A percentile compares a stretch with the other conserved stretches of the same genome.
Conservation (phyloP, 2,888 invertebrate species). For the Lissonota sp. region DNA sequence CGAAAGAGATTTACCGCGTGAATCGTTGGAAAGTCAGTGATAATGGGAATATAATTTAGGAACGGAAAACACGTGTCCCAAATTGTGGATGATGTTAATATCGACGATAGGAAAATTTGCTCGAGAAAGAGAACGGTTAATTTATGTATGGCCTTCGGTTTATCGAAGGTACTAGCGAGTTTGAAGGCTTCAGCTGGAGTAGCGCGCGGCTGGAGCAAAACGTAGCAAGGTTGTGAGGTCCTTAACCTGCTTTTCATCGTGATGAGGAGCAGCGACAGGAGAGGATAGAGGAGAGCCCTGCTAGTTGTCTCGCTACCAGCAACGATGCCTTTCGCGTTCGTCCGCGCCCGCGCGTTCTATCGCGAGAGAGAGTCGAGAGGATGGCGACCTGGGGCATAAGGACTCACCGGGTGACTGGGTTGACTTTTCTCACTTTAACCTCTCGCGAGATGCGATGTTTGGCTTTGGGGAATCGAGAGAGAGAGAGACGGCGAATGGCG, state of each 20-base stretch:
- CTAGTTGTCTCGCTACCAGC: slow-evolving; percentile 57
- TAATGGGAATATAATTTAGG: no score
- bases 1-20: no score
- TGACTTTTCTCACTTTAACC: slow-evolving; percentile 84
- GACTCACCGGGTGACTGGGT: slow-evolving; percentile 81
- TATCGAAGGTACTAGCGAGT: background rate
- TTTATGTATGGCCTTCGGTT: background rate
- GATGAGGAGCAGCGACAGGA: slow-evolving; percentile 52
- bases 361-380: slow-evolving; percentile 21
- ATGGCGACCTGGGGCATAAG: slow-evolving; percentile 76
- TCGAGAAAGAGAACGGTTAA: background rate
- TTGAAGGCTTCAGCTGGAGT: slow-evolving; percentile 37
- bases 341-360: slow-evolving; percentile 61
- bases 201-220: slow-evolving; percentile 41
- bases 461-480: slow-evolving; percentile 74
- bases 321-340: slow-evolving; percentile 47
- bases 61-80: no score
- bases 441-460: slow-evolving; percentile 82
- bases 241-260: slow-evolving; percentile 59
- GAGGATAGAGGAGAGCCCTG: slow-evolving; percentile 55
- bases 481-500: slow-evolving; percentile 51
- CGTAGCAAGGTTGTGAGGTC: slow-evolving; percentile 63
- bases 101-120: background rate
- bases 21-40: no score
- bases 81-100: no score